Conservation (phyloP, 2,888 invertebrate genomes). For the Cheilosia urbana region DNA sequence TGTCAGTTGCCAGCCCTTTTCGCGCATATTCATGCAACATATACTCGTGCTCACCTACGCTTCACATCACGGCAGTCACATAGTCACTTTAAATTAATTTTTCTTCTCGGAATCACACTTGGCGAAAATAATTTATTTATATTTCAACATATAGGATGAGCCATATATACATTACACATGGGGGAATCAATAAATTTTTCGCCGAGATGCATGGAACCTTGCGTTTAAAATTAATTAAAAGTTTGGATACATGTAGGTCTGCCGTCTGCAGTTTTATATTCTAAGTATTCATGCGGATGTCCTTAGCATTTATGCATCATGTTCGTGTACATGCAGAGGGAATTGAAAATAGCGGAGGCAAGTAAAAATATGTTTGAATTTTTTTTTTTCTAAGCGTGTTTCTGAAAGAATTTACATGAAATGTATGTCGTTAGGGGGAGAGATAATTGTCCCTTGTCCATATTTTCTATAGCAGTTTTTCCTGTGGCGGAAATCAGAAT, state of each 20-base stretch:
- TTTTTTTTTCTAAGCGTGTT: background rate
- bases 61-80: too few species aligned
- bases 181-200: background rate
- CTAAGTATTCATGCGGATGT: background rate
- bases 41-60: background rate
- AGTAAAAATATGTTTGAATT: background rate
- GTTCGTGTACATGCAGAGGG: background rate
- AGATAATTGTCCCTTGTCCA: conserved; percentile 11
- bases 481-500: background rate
- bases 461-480: conserved; percentile 15
- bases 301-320: background rate
- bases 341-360: background rate
- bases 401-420: conserved; percentile 36
- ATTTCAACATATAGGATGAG: background rate
- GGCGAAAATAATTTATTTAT: background rate
- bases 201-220: background rate
- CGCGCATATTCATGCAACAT: background rate
- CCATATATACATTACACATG: too few species aligned
- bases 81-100: conserved; percentile 16
- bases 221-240: conserved; percentile 64
- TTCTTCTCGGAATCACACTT: background rate
- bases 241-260: background rate
- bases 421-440: background rate
- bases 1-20: background rate
- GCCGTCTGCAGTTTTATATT: conserved; percentile 6